These are phyloP conservation scores for Todus mexicanus DNA, from an alignment of 2,797 vertebrate genomes.

Conservation along the genomic window DNA sequence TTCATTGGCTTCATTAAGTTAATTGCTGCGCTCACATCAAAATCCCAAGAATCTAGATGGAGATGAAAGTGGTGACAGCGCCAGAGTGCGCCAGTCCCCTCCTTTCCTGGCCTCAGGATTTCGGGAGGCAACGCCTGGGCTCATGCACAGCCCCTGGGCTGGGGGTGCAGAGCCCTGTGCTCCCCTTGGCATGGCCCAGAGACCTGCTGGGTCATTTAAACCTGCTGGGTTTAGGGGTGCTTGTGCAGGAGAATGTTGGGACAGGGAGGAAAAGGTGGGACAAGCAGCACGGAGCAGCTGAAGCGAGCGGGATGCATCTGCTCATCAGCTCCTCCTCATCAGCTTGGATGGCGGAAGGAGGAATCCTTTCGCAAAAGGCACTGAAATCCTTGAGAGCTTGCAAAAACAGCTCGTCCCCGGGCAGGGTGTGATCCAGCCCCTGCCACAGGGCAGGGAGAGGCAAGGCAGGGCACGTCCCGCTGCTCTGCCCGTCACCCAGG, in stretches of 20 bases:
- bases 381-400: not conserved
- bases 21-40: constrained; percentile 2
- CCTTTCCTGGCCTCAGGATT: fast-evolving
- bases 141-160: not conserved
- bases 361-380: not conserved
- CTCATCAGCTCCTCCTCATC: not conserved
- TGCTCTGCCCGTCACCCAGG: not conserved
- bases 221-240: not conserved
- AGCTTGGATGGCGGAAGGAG: not conserved
- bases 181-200: not conserved
- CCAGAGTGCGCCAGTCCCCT: not conserved
- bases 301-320: not conserved
- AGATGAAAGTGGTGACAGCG: constrained; percentile 39
- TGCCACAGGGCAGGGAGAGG: fast-evolving
- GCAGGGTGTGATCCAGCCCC: not conserved
- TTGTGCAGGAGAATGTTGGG: not conserved
- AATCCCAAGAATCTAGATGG: not conserved
- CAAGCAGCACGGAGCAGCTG: not conserved
- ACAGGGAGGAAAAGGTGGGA: not conserved
- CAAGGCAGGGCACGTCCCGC: not conserved
- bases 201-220: not conserved
- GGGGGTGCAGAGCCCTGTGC: not conserved
- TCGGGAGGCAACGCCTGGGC: not conserved
- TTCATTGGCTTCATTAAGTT: constrained; percentile 42
- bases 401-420: fast-evolving